Base-by-base conservation (phyloP, 2,797 vertebrate genomes). In the Pangasius larnaudii region DNA sequence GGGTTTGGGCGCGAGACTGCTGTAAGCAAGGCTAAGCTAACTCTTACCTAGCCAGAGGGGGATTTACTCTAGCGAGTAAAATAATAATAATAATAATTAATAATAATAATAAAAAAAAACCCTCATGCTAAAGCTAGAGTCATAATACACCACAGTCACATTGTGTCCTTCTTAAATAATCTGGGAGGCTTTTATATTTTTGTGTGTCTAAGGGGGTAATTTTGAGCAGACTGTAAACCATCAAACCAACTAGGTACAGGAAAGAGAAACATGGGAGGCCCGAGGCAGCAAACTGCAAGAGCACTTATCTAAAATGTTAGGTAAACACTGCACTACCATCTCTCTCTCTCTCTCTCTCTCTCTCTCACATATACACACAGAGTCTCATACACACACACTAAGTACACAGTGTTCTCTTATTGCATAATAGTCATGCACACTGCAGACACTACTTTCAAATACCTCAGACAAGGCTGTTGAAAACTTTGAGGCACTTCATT, bases 221-320 rank as follows among this genome's bases (percentile, higher is more conserved):
- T 58, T 13, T 2, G 22, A 61, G 39, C 36, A 63, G 53, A 46
- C 36, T 65, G 59, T 49, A 80, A 80, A 56, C 8, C 3, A 46
- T 63, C 79, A 79, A 79, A 53, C 13, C 11, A 80, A 63, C 42
- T 33, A 49, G 42, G 5, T 84, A 51, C n/a, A 67, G n/a, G 61
- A 84, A 67, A 39, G 4, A 39, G 78, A 80, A 61, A 81, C 79
- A 59, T 81, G 53, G 10, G 19, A 81, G 79, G 22, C 22, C 36
- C 42, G 22, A 42, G 36, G 4, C 19, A 61, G 27, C 81, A 30
- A 82, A 39, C 77, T 79, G 67, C 83, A 72, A 77, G 67, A 61
- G 39, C 56, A 84, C 79, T 88, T 91, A 87, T 88, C 85, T 86
- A 71, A 91, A 58, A 85, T 24, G n/a, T n/a, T 36, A 69, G 56